phyloP scores from a whole-genome alignment of 1,140 invertebrate species.

The Metaphire vulgaris region DNA sequence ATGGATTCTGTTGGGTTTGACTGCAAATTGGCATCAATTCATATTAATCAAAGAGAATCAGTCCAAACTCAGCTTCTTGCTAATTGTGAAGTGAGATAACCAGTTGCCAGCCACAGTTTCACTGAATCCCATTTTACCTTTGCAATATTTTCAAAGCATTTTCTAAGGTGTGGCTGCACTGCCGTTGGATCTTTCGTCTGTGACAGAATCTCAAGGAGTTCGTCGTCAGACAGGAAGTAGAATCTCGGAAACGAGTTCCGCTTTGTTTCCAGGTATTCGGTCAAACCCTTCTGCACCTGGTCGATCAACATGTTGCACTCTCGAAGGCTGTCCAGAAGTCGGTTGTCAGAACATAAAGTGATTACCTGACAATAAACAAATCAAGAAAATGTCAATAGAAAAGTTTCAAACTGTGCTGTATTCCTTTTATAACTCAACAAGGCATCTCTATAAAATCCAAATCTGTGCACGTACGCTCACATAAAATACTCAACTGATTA shows the following conservation, averaged over 20 bases:
- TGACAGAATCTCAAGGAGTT: slow-evolving; percentile 73
- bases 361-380: slow-evolving; percentile 38
- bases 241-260: slow-evolving; percentile 72
- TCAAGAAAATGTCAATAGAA: not conserved
- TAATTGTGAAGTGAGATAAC: no score
- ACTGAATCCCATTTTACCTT: no score
- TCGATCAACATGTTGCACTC: slow-evolving; percentile 63
- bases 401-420: not conserved
- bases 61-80: no score
- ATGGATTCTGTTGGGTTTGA: no score
- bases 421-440: no score
- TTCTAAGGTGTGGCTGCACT: slow-evolving; percentile 70
- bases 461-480: no score
- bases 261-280: slow-evolving; percentile 76
- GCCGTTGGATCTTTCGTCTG: slow-evolving; percentile 73
- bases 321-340: slow-evolving; percentile 61
- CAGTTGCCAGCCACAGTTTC: no score
- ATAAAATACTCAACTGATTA: no score
- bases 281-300: slow-evolving; percentile 65
- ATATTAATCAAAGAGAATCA: no score
- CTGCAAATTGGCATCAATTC: no score
- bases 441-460: no score
- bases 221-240: slow-evolving; percentile 84
- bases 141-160: slow-evolving; percentile 72
- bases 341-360: slow-evolving; percentile 51